Evolutionary conservation across 2,888 invertebrate species (phyloP), one percentile per base, ranked within the genome.

Genomic region (Tipula helvola): DNA sequence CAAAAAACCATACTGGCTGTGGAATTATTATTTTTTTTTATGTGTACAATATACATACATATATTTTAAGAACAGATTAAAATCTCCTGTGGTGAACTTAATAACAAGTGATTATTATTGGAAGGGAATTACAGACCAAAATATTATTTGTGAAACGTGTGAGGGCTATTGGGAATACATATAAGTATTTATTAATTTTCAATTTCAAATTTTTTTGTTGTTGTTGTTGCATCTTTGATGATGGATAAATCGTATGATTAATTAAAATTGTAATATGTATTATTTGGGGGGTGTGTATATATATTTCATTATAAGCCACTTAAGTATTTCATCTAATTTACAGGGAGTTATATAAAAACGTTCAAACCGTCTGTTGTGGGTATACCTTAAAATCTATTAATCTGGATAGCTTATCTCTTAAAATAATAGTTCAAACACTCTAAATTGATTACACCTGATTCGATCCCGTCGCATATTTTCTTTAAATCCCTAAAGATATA

Each of bases 61-160:
- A 39, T 84, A 39, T 84, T 44, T 86, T 86, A 47, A 39, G 71
- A 87, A 87, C 85, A 90, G 90, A 90, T 91, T 91, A 90, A 90
- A 90, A 90, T 89, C 90, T 90, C 91, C 91, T 89, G 91, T 89
- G 90, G 91, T 88, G 91, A 91, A 90, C 90, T 90, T 90, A 90
- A 91, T 91, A 90, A 90, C 90, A 90, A 90, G 52, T 87, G 85
- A 87, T 85, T 85, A 57, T 57, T 85, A 44, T 84, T 84, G 84
- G 41, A 84, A 84, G 41, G 41, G 83, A 47, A 36, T 39, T 84
- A 47, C 47, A 85, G 84, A 87, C 44, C 84, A 36, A 47, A 36
- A 47, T 85, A 83, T 85, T 87, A 52, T 85, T 86, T 83, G 36
- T 86, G 83, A 85, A 52, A 85, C 84, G 84, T 84, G 84, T 84